Evolutionary conservation across 2,797 vertebrate genomes (phyloP).

Genomic region (Trachops cirrhosus): DNA sequence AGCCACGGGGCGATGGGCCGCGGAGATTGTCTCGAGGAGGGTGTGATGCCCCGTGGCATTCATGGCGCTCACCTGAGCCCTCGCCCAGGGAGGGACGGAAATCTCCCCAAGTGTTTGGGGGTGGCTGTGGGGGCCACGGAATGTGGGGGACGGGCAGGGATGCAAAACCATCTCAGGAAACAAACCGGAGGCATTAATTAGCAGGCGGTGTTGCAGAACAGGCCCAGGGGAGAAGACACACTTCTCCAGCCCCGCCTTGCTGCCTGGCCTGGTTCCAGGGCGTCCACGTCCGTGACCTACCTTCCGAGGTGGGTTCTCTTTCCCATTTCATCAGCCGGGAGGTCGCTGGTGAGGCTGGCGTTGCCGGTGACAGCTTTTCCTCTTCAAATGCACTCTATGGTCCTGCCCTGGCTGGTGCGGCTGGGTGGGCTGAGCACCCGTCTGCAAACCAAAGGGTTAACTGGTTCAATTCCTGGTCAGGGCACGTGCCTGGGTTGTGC

Average conservation of each 20-base stretch:
- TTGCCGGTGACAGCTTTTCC: neutral
- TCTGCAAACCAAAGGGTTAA: too few species aligned
- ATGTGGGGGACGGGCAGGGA: neutral
- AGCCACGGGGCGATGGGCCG: fast-evolving
- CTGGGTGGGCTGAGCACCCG: too few species aligned
- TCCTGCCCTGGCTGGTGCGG: too few species aligned
- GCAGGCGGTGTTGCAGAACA: too few species aligned
- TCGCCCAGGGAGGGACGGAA: neutral
- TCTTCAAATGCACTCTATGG: neutral
- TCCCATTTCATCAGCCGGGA: neutral
- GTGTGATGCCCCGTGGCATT: fast-evolving
- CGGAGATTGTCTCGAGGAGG: neutral
- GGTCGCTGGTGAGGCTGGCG: too few species aligned
- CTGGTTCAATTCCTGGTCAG: too few species aligned
- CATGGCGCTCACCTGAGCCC: neutral
- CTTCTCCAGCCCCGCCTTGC: too few species aligned
- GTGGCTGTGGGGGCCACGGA: neutral
- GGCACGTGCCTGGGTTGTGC: too few species aligned
- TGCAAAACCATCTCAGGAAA: neutral
- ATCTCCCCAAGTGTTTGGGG: neutral
- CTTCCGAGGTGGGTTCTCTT: neutral
- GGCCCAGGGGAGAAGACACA: fast-evolving
- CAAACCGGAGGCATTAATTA: fast-evolving
- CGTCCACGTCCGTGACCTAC: fast-evolving
- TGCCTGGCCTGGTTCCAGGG: fast-evolving